phyloP scores from a whole-genome alignment of 2,797 vertebrate genomes.

The Apodemus agrarius region DNA sequence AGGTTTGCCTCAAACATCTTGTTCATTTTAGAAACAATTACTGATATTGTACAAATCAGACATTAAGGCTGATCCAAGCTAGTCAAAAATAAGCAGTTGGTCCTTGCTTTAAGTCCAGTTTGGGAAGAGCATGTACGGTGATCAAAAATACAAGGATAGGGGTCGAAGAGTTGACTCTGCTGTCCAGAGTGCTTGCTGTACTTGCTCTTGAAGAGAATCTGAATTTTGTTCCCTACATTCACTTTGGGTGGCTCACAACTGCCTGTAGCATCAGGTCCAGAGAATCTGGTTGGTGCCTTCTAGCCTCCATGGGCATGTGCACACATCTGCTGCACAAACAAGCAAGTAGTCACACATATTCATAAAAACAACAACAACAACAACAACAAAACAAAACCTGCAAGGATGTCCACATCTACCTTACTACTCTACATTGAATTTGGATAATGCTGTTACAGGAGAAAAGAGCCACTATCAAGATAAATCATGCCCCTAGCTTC shows the following conservation, averaged over 20 bases:
- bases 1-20: neutral
- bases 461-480: neutral
- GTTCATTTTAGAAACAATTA: slow-evolving; percentile 33
- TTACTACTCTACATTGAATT: neutral
- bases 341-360: neutral
- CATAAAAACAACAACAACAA: neutral
- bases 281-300: too few relatives aligned
- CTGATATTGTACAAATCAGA: neutral
- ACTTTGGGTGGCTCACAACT: neutral
- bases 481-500: neutral
- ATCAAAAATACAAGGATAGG: neutral
- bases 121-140: neutral
- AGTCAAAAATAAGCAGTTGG: neutral
- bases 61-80: neutral
- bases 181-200: neutral
- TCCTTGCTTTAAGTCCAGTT: neutral
- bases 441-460: neutral
- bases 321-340: neutral
- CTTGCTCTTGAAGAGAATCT: neutral
- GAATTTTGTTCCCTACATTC: neutral
- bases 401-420: neutral
- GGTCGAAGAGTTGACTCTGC: neutral
- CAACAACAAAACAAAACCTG: neutral
- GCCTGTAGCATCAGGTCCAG: neutral
- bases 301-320: neutral